Conservation (phyloP, 2,888 invertebrate species). For the Carterocephalus palaemon region DNA sequence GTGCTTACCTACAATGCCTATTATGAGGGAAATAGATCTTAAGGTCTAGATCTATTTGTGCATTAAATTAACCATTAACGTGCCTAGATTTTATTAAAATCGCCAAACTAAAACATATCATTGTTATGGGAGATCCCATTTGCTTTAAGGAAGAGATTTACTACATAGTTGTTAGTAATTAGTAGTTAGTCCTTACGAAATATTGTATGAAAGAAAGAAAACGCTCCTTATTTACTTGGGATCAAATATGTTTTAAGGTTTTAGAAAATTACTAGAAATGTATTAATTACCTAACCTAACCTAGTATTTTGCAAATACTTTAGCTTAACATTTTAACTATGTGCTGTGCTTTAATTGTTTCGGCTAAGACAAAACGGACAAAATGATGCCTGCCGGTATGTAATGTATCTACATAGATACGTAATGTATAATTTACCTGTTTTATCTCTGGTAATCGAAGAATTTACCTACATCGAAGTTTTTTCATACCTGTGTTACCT, state of each 20-base stretch:
- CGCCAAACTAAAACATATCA: conserved; percentile 68
- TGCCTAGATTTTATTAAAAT: conserved; percentile 63
- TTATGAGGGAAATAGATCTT: conserved; percentile 9
- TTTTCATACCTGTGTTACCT: too few species aligned
- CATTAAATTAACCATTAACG: conserved; percentile 50
- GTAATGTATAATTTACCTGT: too few species aligned
- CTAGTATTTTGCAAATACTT: conserved; percentile 18
- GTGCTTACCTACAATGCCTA: not conserved
- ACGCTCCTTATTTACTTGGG: conserved; percentile 35
- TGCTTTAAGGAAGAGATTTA: conserved; percentile 26
- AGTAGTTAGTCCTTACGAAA: too few species aligned
- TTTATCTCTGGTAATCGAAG: too few species aligned
- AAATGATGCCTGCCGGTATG: too few species aligned
- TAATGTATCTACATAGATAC: conserved; percentile 1
- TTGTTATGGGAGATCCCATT: conserved; percentile 42
- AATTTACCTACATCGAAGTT: too few species aligned
- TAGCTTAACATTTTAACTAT: conserved; percentile 15
- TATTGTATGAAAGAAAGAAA: conserved; percentile 12
- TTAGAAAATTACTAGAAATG: conserved; percentile 14
- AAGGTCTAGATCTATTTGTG: too few species aligned
- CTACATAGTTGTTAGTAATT: too few species aligned
- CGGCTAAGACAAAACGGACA: conserved; percentile 7
- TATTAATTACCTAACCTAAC: too few species aligned
- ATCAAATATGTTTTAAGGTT: conserved; percentile 34
- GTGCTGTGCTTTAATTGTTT: not conserved